Percentiles rank a stretch among this genome's conserved stretches.
Evolutionary conservation across 2,113 vertebrate species (phyloP).

Genomic region (Oreotrochilus melanogaster): DNA sequence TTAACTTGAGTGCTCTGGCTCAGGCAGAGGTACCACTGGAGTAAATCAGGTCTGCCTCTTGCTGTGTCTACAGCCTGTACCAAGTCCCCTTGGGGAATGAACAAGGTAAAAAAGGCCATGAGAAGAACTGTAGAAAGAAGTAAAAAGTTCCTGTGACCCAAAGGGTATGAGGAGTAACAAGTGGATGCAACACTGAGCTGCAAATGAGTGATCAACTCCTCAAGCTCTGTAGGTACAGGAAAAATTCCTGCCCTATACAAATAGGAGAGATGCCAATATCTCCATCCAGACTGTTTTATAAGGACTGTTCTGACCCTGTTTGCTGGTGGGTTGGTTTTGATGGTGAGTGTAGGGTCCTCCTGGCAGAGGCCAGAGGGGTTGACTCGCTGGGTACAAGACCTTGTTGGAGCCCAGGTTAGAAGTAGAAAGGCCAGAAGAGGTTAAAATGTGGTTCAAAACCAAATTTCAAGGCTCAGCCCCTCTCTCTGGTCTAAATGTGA

Average conservation of each 20-base stretch:
- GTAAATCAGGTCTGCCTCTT: neutral
- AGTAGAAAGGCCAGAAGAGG: neutral
- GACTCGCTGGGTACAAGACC: neutral
- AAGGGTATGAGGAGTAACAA: neutral
- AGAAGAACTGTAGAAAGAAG: neutral
- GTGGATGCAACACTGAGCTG: neutral
- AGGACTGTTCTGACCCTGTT: neutral
- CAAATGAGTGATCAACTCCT: neutral
- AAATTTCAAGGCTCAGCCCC: neutral
- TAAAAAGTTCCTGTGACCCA: rapidly evolving
- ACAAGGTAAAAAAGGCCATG: no score
- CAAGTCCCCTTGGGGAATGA: no score
- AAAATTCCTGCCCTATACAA: neutral
- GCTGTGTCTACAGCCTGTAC: neutral
- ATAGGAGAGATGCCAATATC: neutral
- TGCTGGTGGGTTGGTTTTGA: neutral
- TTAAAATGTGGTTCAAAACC: neutral
- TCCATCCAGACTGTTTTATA: neutral
- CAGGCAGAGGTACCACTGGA: neutral
- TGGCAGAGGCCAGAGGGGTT: neutral
- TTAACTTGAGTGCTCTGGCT: neutral
- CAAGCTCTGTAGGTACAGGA: neutral
- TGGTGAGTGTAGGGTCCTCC: rapidly evolving
- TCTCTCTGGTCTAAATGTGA: neutral
- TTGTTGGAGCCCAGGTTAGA: rapidly evolving